These are phyloP conservation scores for Cyrtonyx montezumae DNA, from an alignment of 2,113 vertebrate genomes.

Conservation along the genomic window DNA sequence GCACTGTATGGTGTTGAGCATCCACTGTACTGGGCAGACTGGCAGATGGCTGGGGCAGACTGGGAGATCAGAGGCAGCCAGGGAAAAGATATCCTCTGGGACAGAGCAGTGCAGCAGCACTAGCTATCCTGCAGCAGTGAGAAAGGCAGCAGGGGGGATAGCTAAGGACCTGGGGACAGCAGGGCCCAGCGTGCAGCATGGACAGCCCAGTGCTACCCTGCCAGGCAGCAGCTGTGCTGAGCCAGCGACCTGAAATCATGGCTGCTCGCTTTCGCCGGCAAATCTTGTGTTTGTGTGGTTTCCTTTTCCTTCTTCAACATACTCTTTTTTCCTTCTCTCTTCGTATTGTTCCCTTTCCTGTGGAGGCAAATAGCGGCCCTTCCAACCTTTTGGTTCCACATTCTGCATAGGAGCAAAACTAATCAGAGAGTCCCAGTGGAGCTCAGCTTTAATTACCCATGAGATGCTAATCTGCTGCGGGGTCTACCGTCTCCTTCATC, in stretches of 20 bases:
- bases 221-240: not conserved
- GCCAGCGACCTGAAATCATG: conserved; percentile 35
- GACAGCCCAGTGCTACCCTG: rapidly evolving
- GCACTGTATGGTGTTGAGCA: not conserved
- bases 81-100: not conserved
- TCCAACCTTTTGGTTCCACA: conserved; percentile 25
- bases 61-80: too few relatives aligned
- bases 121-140: not conserved
- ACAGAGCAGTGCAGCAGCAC: not conserved
- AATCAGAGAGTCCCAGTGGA: not conserved
- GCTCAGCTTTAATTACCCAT: conserved; percentile 7
- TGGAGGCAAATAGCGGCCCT: not conserved
- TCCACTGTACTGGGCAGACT: not conserved
- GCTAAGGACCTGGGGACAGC: not conserved
- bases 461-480: conserved; percentile 52
- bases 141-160: not conserved
- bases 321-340: not conserved
- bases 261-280: not conserved
- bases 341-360: conserved; percentile 21
- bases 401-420: not conserved
- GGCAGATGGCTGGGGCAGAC: rapidly evolving
- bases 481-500: conserved; percentile 30
- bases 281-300: conserved; percentile 62
- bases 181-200: not conserved
- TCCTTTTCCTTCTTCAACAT: conserved; percentile 37